Evolutionary conservation across 2,888 invertebrate genomes (phyloP).

Genomic region (Napeogenes inachia): DNA sequence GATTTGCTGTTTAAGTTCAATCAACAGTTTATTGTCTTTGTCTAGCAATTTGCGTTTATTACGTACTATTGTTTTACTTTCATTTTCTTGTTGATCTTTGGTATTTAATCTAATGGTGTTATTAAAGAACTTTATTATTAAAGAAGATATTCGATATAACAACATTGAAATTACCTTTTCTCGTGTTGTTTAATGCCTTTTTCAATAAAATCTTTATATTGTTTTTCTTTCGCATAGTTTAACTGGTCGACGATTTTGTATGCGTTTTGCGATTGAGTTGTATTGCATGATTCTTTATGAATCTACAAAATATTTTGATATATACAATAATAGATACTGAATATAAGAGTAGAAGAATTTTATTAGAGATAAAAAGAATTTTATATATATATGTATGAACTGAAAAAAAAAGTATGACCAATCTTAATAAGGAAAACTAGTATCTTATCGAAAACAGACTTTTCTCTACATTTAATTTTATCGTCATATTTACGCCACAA

Average conservation of each 20-base stretch:
- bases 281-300: slow-evolving; percentile 33
- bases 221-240: slow-evolving; percentile 37
- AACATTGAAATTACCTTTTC: slow-evolving; percentile 32
- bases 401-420: too few species aligned
- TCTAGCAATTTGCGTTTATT: slow-evolving; percentile 11
- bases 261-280: slow-evolving; percentile 25
- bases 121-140: not conserved
- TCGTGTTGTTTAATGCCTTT: slow-evolving; percentile 38
- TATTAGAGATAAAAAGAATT: too few species aligned
- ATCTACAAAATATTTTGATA: slow-evolving; percentile 33
- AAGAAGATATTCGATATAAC: not conserved
- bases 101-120: slow-evolving; percentile 1
- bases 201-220: slow-evolving; percentile 43
- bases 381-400: too few species aligned
- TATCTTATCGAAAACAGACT: slow-evolving; percentile 39
- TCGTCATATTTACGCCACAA: slow-evolving; percentile 41
- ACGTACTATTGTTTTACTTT: slow-evolving; percentile 8
- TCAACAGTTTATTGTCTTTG: slow-evolving; percentile 25
- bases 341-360: too few species aligned
- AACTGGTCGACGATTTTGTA: slow-evolving; percentile 39
- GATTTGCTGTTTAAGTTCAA: slow-evolving; percentile 15
- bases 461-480: slow-evolving; percentile 35
- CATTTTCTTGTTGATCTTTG: slow-evolving; percentile 12
- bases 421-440: not conserved
- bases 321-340: too few species aligned